Conservation (phyloP, 1,140 invertebrate genomes). For the Bactericera cockerelli region DNA sequence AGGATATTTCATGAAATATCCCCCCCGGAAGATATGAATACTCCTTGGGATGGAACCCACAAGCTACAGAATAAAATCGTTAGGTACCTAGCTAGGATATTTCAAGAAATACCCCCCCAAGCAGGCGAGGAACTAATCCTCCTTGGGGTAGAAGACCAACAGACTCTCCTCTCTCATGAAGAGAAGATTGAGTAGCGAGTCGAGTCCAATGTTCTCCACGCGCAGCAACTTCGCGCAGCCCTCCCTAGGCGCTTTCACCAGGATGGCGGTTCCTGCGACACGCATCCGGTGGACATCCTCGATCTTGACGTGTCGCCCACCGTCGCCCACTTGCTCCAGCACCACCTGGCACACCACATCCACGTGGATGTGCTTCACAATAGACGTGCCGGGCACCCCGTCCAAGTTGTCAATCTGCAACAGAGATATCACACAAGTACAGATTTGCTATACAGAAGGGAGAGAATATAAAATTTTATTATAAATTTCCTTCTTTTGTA, state of each 20-base stretch:
- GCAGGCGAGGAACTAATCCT: slow-evolving; percentile 9
- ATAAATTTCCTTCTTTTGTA: too few species aligned
- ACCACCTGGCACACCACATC: slow-evolving; percentile 47
- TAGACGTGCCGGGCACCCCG: slow-evolving; percentile 30
- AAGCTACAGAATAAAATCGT: too few species aligned
- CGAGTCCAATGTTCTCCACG: slow-evolving; percentile 46
- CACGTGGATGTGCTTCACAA: slow-evolving; percentile 44
- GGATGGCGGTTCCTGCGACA: slow-evolving; percentile 44
- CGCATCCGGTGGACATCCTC: slow-evolving; percentile 41
- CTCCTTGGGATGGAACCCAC: too few species aligned
- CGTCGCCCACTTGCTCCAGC: slow-evolving; percentile 37
- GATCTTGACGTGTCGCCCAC: slow-evolving; percentile 29
- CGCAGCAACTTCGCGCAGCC: slow-evolving; percentile 35
- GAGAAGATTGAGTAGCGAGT: slow-evolving; percentile 44
- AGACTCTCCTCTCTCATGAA: slow-evolving; percentile 43
- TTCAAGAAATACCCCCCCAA: too few species aligned
- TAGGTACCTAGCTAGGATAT: too few species aligned
- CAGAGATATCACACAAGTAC: slow-evolving; percentile 12
- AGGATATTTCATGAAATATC: too few species aligned
- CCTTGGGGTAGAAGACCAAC: slow-evolving; percentile 39
- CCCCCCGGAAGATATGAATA: too few species aligned
- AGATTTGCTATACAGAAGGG: too few species aligned
- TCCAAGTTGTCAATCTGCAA: slow-evolving; percentile 28
- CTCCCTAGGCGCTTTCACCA: slow-evolving; percentile 38
- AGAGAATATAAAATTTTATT: too few species aligned